These are phyloP conservation scores for Tautogolabrus adspersus DNA, from an alignment of 2,113 vertebrate species.

Conservation along the genomic window DNA sequence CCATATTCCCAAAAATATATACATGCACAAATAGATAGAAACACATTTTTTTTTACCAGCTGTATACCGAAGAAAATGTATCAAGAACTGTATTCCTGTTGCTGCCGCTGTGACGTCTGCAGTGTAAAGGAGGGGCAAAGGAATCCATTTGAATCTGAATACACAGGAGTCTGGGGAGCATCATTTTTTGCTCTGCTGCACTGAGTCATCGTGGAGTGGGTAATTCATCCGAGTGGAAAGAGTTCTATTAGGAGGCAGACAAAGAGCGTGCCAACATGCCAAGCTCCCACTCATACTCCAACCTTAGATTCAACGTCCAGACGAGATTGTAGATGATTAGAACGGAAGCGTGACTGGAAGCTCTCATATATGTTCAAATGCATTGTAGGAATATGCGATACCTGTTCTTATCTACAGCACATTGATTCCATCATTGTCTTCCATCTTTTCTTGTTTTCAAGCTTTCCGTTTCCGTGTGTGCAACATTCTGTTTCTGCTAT, in stretches of 20 bases:
- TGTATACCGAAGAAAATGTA: conserved; percentile 45
- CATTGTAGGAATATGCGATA: conserved; percentile 3
- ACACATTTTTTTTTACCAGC: conserved; percentile 47
- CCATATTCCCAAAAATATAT: not conserved
- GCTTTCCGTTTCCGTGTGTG: not conserved
- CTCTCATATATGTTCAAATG: conserved; percentile 5
- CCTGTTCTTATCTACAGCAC: conserved; percentile 21
- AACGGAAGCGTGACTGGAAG: conserved; percentile 3
- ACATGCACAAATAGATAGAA: not conserved
- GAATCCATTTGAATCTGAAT: conserved; percentile 78
- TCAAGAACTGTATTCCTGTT: conserved; percentile 28
- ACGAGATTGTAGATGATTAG: conserved; percentile 55
- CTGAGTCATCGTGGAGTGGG: conserved; percentile 73
- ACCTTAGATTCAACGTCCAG: conserved; percentile 43
- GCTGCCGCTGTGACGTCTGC: not conserved
- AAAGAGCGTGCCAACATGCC: conserved; percentile 54
- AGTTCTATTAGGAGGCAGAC: conserved; percentile 74
- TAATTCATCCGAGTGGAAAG: conserved; percentile 78
- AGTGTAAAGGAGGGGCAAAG: not conserved
- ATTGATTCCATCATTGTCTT: not conserved
- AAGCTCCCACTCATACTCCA: conserved; percentile 37
- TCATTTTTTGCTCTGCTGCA: conserved; percentile 80
- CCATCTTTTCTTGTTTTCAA: conserved; percentile 4
- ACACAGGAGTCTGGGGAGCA: conserved; percentile 67
- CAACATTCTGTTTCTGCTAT: not conserved